Evolutionary conservation across 2,797 vertebrate genomes (phyloP).

Genomic region (Eutrigla gurnardus): DNA sequence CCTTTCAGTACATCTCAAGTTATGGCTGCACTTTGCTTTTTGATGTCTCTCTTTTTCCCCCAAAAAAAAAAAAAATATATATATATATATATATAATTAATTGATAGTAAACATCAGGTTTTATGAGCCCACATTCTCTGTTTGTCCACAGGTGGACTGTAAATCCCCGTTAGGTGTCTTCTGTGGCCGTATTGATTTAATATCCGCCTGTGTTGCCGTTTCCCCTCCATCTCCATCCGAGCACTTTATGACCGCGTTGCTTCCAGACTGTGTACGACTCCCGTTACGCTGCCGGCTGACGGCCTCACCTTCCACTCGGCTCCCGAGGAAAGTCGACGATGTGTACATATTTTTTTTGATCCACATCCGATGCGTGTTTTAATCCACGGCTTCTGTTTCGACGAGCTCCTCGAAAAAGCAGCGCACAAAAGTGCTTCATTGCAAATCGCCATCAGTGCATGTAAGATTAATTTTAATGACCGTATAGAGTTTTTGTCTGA

Average conservation of each 20-base stretch:
- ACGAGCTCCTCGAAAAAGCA: constrained; percentile 20
- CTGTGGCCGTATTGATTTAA: constrained; percentile 52
- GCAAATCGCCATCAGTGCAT: constrained; percentile 9
- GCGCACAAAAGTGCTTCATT: not conserved
- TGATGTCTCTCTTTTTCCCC: constrained; percentile 17
- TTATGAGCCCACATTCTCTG: constrained; percentile 49
- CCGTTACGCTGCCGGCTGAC: constrained; percentile 39
- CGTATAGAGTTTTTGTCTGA: not conserved
- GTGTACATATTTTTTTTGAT: constrained; percentile 9
- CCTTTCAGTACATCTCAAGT: constrained; percentile 43
- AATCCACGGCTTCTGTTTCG: not conserved
- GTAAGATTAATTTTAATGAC: constrained; percentile 14
- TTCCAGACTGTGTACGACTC: constrained; percentile 30
- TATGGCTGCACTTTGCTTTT: constrained; percentile 46
- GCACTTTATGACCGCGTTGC: constrained; percentile 44
- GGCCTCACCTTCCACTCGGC: constrained; percentile 24
- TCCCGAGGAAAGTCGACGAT: constrained; percentile 30
- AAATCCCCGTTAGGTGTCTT: constrained; percentile 55
- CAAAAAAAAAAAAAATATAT: no score
- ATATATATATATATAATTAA: constrained; percentile 37
- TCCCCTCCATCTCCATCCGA: constrained; percentile 4
- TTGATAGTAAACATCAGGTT: constrained; percentile 64
- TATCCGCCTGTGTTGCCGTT: constrained; percentile 33
- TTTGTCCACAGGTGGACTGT: constrained; percentile 39
- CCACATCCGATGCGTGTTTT: not conserved